These are phyloP conservation scores for Gastrophryne carolinensis DNA, from an alignment of 2,797 vertebrate species.

Conservation along the genomic window DNA sequence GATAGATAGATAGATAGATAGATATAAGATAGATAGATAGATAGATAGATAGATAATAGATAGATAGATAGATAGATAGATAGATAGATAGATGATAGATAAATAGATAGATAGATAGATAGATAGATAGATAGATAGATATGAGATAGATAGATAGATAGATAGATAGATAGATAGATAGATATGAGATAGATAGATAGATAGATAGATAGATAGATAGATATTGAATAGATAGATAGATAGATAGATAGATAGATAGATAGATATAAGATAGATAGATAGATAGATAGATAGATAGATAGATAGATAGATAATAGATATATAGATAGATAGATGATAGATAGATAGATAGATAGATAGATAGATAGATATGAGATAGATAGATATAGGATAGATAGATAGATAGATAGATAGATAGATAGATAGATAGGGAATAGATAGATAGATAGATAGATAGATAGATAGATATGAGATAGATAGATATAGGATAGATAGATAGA, in stretches of 20 bases:
- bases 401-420: neutral
- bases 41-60: neutral
- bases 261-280: conserved; percentile 15
- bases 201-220: too few species aligned
- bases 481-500: neutral
- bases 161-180: conserved; percentile 7
- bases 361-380: conserved; percentile 3
- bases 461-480: too few species aligned
- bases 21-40: too few species aligned
- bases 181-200: conserved; percentile 1
- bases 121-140: neutral
- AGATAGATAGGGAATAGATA: neutral
- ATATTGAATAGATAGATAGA: neutral
- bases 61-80: too few species aligned
- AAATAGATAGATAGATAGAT: neutral
- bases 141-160: neutral
- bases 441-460: too few species aligned
- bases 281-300: conserved; percentile 12
- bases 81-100: too few species aligned
- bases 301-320: neutral
- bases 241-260: conserved; percentile 15
- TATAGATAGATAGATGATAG: neutral
- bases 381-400: neutral
- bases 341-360: conserved; percentile 4
- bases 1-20: too few species aligned